Conservation (phyloP, 2,888 invertebrate species). For the Calameuta pallipes region DNA sequence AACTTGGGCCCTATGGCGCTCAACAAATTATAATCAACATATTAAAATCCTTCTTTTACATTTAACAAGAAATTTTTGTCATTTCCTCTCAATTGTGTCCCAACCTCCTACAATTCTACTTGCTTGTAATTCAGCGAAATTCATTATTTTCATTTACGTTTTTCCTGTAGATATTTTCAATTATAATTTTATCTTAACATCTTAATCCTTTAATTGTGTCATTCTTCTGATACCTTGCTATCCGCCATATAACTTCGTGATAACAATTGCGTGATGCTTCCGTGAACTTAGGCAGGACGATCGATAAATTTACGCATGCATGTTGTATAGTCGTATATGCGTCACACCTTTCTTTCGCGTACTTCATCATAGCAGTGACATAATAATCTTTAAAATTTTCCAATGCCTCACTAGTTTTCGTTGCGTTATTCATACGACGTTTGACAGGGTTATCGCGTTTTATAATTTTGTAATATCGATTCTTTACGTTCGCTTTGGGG, state of each 20-base stretch:
- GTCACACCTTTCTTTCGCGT: too few species aligned
- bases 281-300: background rate
- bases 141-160: background rate
- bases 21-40: background rate
- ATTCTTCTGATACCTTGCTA: background rate
- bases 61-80: too few species aligned
- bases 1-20: background rate
- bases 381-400: background rate
- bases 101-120: background rate
- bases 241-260: background rate
- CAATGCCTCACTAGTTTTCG: background rate
- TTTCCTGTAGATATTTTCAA: background rate
- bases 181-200: background rate
- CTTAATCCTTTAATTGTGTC: background rate
- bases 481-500: constrained; percentile 27
- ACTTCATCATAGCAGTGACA: too few species aligned
- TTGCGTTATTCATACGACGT: background rate
- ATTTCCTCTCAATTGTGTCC: background rate
- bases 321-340: background rate
- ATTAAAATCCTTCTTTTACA: too few species aligned
- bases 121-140: background rate
- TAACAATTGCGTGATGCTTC: background rate
- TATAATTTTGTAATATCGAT: background rate
- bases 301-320: background rate
- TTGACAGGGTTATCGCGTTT: background rate